A percentile compares a stretch with the other conserved stretches of the same genome.
These are phyloP conservation scores for Drosophila paramelanica DNA, from an alignment of 2,888 invertebrate species.

Conservation along the genomic window DNA sequence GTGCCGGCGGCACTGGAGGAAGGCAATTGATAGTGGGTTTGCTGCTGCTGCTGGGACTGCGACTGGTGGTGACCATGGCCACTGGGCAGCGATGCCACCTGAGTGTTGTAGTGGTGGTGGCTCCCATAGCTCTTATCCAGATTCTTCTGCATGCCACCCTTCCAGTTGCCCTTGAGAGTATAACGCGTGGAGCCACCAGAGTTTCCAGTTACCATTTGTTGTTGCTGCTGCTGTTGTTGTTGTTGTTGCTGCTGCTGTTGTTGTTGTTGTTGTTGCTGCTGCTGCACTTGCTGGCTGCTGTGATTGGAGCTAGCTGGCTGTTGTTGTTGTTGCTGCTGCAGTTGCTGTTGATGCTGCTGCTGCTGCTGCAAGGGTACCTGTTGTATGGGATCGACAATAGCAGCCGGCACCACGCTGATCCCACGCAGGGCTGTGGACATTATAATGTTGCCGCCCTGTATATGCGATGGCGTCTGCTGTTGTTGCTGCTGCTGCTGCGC, in stretches of 20 bases:
- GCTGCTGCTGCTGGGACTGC: slow-evolving; percentile 64
- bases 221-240: slow-evolving; percentile 34
- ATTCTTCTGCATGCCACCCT: slow-evolving; percentile 78
- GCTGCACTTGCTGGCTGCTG: slow-evolving; percentile 54
- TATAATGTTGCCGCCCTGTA: slow-evolving; percentile 70
- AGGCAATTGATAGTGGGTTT: slow-evolving; percentile 82
- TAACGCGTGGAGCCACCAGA: slow-evolving; percentile 69
- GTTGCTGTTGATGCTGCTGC: slow-evolving; percentile 65
- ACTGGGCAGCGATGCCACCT: slow-evolving; percentile 69
- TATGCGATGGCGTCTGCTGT: slow-evolving; percentile 63
- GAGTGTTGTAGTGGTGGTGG: slow-evolving; percentile 80
- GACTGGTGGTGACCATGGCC: slow-evolving; percentile 70
- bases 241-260: slow-evolving; percentile 30
- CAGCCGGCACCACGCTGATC: slow-evolving; percentile 75
- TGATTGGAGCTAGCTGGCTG: slow-evolving; percentile 38
- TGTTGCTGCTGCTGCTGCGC: slow-evolving; percentile 41
- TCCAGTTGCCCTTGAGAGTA: slow-evolving; percentile 74
- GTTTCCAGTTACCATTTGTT: slow-evolving; percentile 43
- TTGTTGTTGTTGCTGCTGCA: slow-evolving; percentile 63
- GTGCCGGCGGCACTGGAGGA: slow-evolving; percentile 77
- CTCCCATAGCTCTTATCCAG: slow-evolving; percentile 80
- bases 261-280: slow-evolving; percentile 55
- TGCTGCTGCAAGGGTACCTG: slow-evolving; percentile 72
- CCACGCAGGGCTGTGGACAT: slow-evolving; percentile 57
- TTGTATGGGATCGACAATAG: slow-evolving; percentile 77